Base-by-base conservation (phyloP, 2,797 vertebrate genomes). In the Sebastes hopkinsi region DNA sequence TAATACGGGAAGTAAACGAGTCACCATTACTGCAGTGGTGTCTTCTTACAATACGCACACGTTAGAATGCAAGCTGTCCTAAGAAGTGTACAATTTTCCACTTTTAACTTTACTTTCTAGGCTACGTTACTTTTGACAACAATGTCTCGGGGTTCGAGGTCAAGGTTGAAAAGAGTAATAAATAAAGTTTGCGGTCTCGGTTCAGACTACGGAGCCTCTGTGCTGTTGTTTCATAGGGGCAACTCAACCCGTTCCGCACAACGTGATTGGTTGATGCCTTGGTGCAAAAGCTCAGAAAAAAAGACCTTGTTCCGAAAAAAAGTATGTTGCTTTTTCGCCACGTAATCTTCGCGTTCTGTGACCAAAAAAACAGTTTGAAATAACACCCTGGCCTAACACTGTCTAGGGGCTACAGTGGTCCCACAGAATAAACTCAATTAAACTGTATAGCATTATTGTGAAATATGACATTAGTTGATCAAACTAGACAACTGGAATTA, bases 151-250 rank as follows among this genome's bases (percentile, higher is more conserved):
- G 20, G 29, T 32, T 0, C 4, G 9, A 52, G 50, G 20, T 52
- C 50, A 52, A n/a, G 8, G 42, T 18, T 50, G 42, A 50, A 50
- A 50, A 0, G 42, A 50, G 42, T 50, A 20, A 50, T 18, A 0
- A 46, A 18, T 20, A 20, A 50, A 50, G 18, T 50, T 50, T 0
- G 0, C 42, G 0, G 42, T 50, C 42, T 50, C 20, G 42, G 42
- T 50, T 50, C 16, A 8, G 42, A 50, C 42, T 50, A 50, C 42
- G 18, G 16, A 50, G 16, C 16, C 16, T 50, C 42, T 0, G 42
- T 50, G 18, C 0, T 18, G 42, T 50, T 50, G 42, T 50, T 20
- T 50, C 16, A 20, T 0, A 18, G 14, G 14, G 42, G 42, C 42
- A 50, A 50, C 42, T 18, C 42, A 50, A 50, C 16, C 42, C 18